These are phyloP conservation scores for Zapus hudsonius DNA, from an alignment of 2,113 vertebrate genomes.

Conservation along the genomic window DNA sequence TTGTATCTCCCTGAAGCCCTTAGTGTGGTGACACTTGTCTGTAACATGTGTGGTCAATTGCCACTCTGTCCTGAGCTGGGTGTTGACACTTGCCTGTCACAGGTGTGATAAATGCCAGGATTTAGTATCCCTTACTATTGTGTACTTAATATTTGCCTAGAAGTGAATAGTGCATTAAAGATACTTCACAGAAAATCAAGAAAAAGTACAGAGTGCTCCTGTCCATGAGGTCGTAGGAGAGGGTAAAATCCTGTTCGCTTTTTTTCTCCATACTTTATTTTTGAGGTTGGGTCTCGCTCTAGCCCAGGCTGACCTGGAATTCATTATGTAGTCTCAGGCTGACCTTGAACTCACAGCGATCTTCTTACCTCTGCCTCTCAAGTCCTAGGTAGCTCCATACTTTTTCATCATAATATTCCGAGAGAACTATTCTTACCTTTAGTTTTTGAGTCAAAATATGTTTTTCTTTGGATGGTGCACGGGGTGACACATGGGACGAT, in stretches of 20 bases:
- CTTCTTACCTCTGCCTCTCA: too few species aligned
- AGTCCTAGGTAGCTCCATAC: neutral
- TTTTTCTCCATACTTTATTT: too few species aligned
- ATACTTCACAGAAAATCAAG: too few species aligned
- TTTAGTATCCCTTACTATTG: neutral
- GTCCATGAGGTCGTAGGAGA: too few species aligned
- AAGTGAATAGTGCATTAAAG: neutral
- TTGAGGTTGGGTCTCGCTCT: too few species aligned
- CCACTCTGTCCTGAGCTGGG: too few species aligned
- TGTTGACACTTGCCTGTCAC: neutral
- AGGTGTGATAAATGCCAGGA: neutral
- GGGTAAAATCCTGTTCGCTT: too few species aligned
- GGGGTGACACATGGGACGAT: neutral
- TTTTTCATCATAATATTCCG: conserved; percentile 24
- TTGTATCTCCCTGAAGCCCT: neutral
- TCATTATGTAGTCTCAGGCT: too few species aligned
- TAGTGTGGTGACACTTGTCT: neutral
- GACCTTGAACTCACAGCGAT: too few species aligned
- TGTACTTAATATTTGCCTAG: neutral
- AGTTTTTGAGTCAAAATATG: neutral
- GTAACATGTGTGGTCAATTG: neutral
- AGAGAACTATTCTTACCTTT: conserved; percentile 9
- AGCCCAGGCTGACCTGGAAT: too few species aligned
- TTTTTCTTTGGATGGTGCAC: neutral
- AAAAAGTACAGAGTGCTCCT: too few species aligned